A percentile compares a stretch with the other conserved stretches of the same genome.
phyloP scores from a whole-genome alignment of 2,888 invertebrate genomes.

The Thysanoteuthis rhombus region DNA sequence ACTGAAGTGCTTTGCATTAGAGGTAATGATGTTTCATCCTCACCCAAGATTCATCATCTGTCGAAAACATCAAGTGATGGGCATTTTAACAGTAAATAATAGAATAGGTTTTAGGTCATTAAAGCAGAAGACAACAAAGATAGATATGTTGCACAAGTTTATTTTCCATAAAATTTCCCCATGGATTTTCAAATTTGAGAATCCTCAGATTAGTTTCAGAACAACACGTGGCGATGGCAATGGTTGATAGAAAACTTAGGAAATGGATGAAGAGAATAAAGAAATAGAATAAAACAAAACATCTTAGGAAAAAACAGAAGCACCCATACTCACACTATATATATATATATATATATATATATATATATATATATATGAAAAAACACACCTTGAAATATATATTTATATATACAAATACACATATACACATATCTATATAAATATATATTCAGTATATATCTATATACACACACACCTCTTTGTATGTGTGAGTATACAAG shows the following conservation, averaged over 20 bases:
- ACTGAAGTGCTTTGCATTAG: too few species aligned
- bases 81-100: background rate
- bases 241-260: background rate
- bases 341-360: background rate
- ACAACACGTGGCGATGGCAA: background rate
- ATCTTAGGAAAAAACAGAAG: background rate
- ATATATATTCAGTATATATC: background rate
- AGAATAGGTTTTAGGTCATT: background rate
- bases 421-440: background rate
- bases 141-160: background rate
- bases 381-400: background rate
- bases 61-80: too few species aligned
- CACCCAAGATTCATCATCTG: too few species aligned
- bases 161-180: conserved; percentile 12
- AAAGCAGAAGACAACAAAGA: background rate
- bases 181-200: background rate
- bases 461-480: background rate
- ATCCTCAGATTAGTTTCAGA: background rate
- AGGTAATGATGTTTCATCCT: too few species aligned
- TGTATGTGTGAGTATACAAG: background rate
- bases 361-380: too few species aligned
- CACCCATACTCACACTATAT: background rate
- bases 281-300: background rate
- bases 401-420: background rate
- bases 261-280: background rate